These are phyloP conservation scores for Colius striatus DNA, from an alignment of 2,113 vertebrate genomes.

Conservation along the genomic window DNA sequence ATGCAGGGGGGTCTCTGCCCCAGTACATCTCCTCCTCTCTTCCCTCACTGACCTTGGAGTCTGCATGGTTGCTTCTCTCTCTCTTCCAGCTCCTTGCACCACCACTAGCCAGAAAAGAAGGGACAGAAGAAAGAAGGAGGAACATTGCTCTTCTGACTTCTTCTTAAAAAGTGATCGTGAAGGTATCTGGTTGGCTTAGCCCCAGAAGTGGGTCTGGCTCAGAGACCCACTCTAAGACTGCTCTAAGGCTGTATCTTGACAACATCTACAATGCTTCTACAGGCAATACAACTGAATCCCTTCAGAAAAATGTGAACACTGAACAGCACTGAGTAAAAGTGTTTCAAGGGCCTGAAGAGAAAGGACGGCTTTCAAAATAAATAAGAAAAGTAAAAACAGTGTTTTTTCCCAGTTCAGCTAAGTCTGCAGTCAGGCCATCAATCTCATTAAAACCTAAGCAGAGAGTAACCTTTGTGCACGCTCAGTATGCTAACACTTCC, in stretches of 20 bases:
- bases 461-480: neutral
- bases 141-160: no score
- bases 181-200: no score
- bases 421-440: neutral
- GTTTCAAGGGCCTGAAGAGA: neutral
- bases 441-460: neutral
- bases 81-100: no score
- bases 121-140: no score
- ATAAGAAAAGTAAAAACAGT: neutral
- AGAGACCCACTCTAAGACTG: no score
- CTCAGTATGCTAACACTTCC: neutral
- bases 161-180: no score
- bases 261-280: neutral
- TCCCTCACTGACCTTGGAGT: no score
- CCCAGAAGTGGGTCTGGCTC: no score
- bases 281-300: neutral
- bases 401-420: neutral
- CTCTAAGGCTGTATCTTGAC: neutral
- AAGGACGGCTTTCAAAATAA: neutral
- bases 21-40: no score
- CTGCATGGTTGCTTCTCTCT: no score
- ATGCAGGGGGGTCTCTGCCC: no score
- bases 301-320: neutral
- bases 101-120: no score
- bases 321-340: neutral